Base-by-base conservation (phyloP, 2,113 vertebrate genomes). In the Monarcha castaneiventris region DNA sequence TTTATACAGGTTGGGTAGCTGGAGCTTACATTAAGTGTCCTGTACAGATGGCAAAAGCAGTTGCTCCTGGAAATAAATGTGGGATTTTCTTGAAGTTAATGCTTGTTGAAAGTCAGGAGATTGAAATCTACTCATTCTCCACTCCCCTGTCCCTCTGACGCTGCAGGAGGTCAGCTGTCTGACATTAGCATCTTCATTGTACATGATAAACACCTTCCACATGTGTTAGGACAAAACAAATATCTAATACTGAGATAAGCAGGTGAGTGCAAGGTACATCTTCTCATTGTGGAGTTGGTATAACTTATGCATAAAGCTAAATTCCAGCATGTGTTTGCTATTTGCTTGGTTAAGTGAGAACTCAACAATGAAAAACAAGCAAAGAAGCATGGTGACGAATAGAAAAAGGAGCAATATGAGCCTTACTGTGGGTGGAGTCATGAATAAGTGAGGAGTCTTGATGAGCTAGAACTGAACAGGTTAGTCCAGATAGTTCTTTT, bases 41-140 rank as follows among this genome's bases (percentile, higher is more conserved):
- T 51, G 25, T 88, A 79, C 64, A 79, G n/a, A 83, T 68, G 44
- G 43, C 52, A 85, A 54, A 92, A 75, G 17, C 22, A 83, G 15
- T 49, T 79, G 12, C n/a, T 85, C 39, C 56, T 58, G 55, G 83
- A 72, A 82, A 63, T 66, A 64, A 84, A 67, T 8, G 37, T 13
- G 21, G 21, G 13, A 33, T 81, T 85, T 88, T 67, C 52, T 62
- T 92, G 71, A 88, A 88, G 29, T 15, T 90, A 74, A n/a, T 67
- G 13, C 17, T 75, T 82, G 32, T 54, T 82, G 27, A 59, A 87
- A 48, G 16, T 61, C 61, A 85, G 16, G 30, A 71, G 51, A 16
- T 19, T 62, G 37, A 61, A 69, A 56, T 61, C 12, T 43, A 26
- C 18, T 67, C 8, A n/a, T 72, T 68, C 19, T 68, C 8, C 19